Evolutionary conservation across 2,888 invertebrate genomes (phyloP), one percentile per base, ranked within the genome.

Genomic region (Epirrita christyi): DNA sequence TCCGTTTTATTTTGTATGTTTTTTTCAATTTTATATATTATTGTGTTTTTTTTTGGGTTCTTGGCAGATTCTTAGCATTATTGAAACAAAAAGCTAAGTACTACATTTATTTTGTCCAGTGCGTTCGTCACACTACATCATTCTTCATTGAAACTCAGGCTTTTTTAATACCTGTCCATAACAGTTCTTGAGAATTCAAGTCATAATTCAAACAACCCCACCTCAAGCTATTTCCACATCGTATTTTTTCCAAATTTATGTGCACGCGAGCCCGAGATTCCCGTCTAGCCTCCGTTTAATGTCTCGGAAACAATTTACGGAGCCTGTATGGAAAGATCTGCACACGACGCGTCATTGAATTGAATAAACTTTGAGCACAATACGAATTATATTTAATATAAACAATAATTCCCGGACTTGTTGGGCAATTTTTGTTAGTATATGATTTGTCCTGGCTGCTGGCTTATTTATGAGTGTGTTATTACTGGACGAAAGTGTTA

Each of bases 251-350:
- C 51, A 54, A 59, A 66, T 66, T 63, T 63, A 64, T 63, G 59
- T 49, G 57, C 55, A 53, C 55, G 50, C 36, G 47, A 34, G 50
- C 55, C 55, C 41, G 54, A 56, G 60, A 65, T 61, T 62, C 56
- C 53, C 57, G 59, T 57, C 59, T 59, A 55, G 58, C 55, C 52
- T 34, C 50, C 27, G 55, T 46, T 53, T 58, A 67, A 67, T 64
- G 61, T 63, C 44, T 54, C 34, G 66, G 64, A 67, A 67, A 59
- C 55, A 61, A 67, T 67, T 64, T 67, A 64, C 44, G 49, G 46
- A 29, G 48, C 27, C 37, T 42, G 50, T 45, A 43, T 55, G 29
- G 48, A 40, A 29, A 49, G 32, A 38, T 49, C 55, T 55, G 55
- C 40, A 45, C 27, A 36, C 40, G 55, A 55, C 55, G 48, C 40